phyloP scores from a whole-genome alignment of 2,113 vertebrate genomes.

The Brachyhypopomus occidentalis region DNA sequence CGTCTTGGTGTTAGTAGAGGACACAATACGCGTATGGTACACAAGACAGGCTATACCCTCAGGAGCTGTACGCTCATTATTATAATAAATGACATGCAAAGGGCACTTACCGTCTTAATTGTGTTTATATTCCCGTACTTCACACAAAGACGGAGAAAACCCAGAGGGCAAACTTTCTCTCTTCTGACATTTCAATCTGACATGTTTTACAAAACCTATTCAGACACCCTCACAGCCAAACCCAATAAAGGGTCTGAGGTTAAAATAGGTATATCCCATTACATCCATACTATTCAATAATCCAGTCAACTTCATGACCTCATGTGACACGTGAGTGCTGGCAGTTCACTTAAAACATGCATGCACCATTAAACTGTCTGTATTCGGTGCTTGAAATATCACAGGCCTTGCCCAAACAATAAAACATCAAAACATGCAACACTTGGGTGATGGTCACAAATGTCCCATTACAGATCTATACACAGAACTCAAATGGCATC shows the following conservation, averaged over 20 bases:
- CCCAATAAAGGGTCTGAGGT: not conserved
- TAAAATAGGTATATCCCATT: conserved; percentile 6
- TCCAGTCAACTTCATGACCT: not conserved
- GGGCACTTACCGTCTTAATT: conserved; percentile 6
- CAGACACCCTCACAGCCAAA: not conserved
- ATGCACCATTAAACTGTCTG: not conserved
- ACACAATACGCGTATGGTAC: not conserved
- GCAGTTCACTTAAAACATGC: not conserved
- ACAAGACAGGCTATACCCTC: not conserved
- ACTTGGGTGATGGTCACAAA: not conserved
- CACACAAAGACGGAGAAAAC: not conserved
- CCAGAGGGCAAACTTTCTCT: not conserved
- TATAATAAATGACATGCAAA: conserved; percentile 16
- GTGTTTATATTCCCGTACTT: not conserved
- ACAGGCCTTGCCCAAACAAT: too few relatives aligned
- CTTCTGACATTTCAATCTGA: not conserved
- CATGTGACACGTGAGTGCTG: not conserved
- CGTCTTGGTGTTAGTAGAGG: not conserved
- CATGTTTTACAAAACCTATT: not conserved
- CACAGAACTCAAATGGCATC: not conserved
- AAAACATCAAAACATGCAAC: not conserved
- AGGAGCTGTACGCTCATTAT: not conserved
- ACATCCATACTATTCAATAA: not conserved
- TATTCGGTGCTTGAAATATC: not conserved
- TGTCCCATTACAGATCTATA: not conserved